Evolutionary conservation across 2,888 invertebrate species (phyloP).

Genomic region (Mactromeris polynyma): DNA sequence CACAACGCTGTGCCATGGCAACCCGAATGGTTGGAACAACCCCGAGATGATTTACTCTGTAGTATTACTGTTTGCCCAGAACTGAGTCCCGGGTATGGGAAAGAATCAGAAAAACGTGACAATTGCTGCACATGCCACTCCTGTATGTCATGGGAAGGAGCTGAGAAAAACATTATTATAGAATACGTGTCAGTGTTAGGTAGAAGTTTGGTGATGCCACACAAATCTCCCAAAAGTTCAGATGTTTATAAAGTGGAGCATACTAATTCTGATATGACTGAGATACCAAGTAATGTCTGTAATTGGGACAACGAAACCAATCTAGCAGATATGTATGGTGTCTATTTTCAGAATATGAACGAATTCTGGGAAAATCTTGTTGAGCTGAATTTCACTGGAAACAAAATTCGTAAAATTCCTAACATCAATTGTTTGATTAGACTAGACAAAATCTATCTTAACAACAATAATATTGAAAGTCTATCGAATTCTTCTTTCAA

Average conservation of each 20-base stretch:
- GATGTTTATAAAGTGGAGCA: constrained; percentile 34
- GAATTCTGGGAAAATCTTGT: constrained; percentile 31
- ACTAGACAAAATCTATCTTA: constrained; percentile 31
- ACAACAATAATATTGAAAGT: constrained; percentile 28
- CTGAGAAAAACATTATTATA: constrained; percentile 25
- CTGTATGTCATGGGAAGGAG: constrained; percentile 23
- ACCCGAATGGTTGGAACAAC: not conserved
- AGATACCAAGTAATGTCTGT: constrained; percentile 58
- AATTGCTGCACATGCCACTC: constrained; percentile 46
- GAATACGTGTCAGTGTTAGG: constrained; percentile 45
- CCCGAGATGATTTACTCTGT: constrained; percentile 26
- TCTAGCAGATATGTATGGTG: not conserved
- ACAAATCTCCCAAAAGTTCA: not conserved
- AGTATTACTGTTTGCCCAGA: not conserved
- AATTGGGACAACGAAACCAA: constrained; percentile 43
- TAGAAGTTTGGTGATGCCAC: constrained; percentile 27
- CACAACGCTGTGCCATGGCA: constrained; percentile 6
- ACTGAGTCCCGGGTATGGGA: not conserved
- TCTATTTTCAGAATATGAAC: not conserved
- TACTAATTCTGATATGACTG: constrained; percentile 26
- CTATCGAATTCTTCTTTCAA: constrained; percentile 46
- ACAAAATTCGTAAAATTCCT: constrained; percentile 40
- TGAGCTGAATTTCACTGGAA: constrained; percentile 31
- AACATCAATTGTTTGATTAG: constrained; percentile 41
- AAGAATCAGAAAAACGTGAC: not conserved